Base-by-base conservation (phyloP, 2,888 invertebrate genomes). In the Brenthis hecate region DNA sequence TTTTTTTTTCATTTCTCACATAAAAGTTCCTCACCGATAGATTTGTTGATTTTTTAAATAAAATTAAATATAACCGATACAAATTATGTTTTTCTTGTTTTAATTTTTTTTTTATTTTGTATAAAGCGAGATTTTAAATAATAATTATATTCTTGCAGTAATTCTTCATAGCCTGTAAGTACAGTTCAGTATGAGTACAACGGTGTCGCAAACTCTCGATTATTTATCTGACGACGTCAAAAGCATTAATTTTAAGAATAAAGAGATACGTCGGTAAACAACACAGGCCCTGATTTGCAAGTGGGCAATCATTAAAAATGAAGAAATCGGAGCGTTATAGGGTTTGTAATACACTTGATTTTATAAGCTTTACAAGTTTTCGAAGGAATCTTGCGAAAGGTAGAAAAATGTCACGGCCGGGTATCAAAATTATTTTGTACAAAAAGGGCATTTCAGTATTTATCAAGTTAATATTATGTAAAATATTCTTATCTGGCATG, bases 381-480 rank as follows among this genome's bases (percentile, higher is more conserved):
- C 76, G 78, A 78, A 76, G 75, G 75, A 80, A 78, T 68, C 77
- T 89, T 86, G 79, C 81, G 86, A 82, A 87, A 84, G 75, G 65
- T 72, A 66, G 73, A 79, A 76, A 87, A 89, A 91, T 88, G 90
- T 90, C 91, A 92, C 75, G 91, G 91, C 73, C 88, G 78, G 79
- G 75, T 81, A 83, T 83, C 82, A 83, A 80, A 84, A 79, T 81
- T 80, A 81, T 81, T 81, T 80, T 53, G 80, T 78, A 74, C 75
- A 75, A 78, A 85, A 86, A 86, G 85, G 85, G 84, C 84, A 79
- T 80, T 84, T 82, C 62, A 56, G 50, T 75, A 71, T 76, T 56
- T 60, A 73, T 60, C 51, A 72, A 72, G 53, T 60, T 66, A 55
- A 68, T 69, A 68, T 68, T 54, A 56, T 50, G 55, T 63, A 58